Evolutionary conservation across 2,797 vertebrate species (phyloP).

Genomic region (Lithobates pipiens): DNA sequence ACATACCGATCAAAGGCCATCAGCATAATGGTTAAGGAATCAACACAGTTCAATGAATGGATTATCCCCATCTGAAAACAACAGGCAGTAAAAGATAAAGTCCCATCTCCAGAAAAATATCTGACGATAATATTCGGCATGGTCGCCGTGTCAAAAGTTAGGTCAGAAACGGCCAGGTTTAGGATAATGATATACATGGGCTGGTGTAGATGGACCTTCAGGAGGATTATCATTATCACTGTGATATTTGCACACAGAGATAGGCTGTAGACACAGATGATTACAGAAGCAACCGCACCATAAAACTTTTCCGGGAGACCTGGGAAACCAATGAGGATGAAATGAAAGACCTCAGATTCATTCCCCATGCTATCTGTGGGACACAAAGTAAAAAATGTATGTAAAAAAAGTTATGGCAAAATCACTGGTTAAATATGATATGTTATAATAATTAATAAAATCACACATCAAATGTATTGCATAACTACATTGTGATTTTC

Average conservation of each 20-base stretch:
- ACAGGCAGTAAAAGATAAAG: no score
- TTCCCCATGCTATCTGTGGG: no score
- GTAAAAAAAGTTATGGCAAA: no score
- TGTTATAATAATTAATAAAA: no score
- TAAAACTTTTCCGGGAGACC: slow-evolving; percentile 47
- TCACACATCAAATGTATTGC: no score
- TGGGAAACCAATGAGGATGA: slow-evolving; percentile 65
- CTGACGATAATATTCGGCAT: slow-evolving; percentile 65
- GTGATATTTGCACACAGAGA: slow-evolving; percentile 58
- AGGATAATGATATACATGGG: slow-evolving; percentile 68
- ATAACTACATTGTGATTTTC: no score
- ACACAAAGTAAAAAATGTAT: no score
- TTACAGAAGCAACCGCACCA: slow-evolving; percentile 44
- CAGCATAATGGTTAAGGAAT: slow-evolving; percentile 64
- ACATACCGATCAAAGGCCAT: slow-evolving; percentile 66
- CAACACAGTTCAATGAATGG: slow-evolving; percentile 51
- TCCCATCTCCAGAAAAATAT: slow-evolving; percentile 58
- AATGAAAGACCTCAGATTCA: slow-evolving; percentile 39
- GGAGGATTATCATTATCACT: slow-evolving; percentile 47
- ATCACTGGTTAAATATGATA: no score
- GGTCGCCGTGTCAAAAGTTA: slow-evolving; percentile 64
- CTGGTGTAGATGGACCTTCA: slow-evolving; percentile 60
- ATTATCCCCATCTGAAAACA: no score
- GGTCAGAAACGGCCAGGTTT: slow-evolving; percentile 65
- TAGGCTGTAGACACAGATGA: slow-evolving; percentile 58